Evolutionary conservation across 1,140 invertebrate genomes (phyloP), one percentile per base, ranked within the genome.

Genomic region (Lordiphosa mommai): DNA sequence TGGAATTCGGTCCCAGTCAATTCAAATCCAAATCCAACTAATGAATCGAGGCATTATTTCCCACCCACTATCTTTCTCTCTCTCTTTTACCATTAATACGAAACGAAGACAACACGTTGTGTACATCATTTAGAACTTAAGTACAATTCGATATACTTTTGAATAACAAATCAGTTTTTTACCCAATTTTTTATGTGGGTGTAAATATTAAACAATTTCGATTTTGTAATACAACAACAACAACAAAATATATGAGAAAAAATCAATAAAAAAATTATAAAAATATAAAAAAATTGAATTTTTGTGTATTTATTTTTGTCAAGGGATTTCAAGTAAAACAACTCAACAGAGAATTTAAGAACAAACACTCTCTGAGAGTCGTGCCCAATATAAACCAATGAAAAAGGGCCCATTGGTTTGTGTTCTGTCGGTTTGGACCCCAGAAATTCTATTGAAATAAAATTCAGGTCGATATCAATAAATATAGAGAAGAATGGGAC

Each of bases 81-180:
- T 27, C 5, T 5, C 23, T n/a, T n/a, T n/a, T n/a, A n/a, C 5
- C 23, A 27, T 27, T 7, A 27, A 27, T 27, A 27, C 4, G 23
- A 27, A 55, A 63, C 8, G 41, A 36, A 30, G 17, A 17, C 36
- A 64, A 69, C 44, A 48, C 44, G 51, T 61, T 66, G 61, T 66
- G 63, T 72, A 65, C 61, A 72, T 71, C 59, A 53, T 57, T 73
- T 53, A 74, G 70, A 47, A 60, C 20, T 55, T 82, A 82, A 82
- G 67, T 53, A 4, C 34, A 59, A 53, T 57, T 53, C 50, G 61
- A 77, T 49, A 77, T 56, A 56, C 67, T 72, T 72, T 72, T 65
- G 36, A 65, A 74, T 55, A 67, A 55, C 46, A 64, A 52, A 20
- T 48, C 29, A 61, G 40, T 47, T 71, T 48, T 53, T 37, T 17